Conservation (phyloP, 2,113 vertebrate species). For the Anolis sagrei region DNA sequence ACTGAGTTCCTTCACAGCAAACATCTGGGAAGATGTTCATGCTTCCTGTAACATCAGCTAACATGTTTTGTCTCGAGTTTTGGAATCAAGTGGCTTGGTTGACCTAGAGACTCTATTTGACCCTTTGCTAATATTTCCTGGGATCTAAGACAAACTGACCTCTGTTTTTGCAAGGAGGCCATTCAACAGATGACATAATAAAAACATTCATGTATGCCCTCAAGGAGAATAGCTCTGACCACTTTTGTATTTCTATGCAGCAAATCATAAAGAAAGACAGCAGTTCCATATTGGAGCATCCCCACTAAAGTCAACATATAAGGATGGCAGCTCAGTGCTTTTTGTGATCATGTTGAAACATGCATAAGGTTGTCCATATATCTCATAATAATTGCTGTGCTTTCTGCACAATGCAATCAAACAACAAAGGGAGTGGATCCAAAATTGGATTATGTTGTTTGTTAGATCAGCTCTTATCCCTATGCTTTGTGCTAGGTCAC, state of each 20-base stretch:
- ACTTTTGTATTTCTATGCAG: conserved; percentile 40
- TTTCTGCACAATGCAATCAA: too few species aligned
- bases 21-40: background rate
- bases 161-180: rapidly evolving
- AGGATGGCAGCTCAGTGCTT: background rate
- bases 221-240: background rate
- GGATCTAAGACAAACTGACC: rapidly evolving
- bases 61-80: rapidly evolving
- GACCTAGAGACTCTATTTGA: background rate
- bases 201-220: conserved; percentile 20
- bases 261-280: conserved; percentile 63
- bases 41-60: background rate
- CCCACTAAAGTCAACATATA: background rate
- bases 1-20: background rate
- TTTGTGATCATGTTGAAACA: conserved; percentile 40
- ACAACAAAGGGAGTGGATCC: too few species aligned
- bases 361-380: conserved; percentile 53
- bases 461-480: too few species aligned
- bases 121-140: background rate
- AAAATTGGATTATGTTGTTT: too few species aligned
- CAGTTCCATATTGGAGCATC: background rate
- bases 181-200: conserved; percentile 30
- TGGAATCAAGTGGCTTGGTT: background rate
- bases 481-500: too few species aligned
- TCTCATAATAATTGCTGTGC: too few species aligned